Base-by-base conservation (phyloP, 2,888 invertebrate species). In the Euspilapteryx auroguttella region DNA sequence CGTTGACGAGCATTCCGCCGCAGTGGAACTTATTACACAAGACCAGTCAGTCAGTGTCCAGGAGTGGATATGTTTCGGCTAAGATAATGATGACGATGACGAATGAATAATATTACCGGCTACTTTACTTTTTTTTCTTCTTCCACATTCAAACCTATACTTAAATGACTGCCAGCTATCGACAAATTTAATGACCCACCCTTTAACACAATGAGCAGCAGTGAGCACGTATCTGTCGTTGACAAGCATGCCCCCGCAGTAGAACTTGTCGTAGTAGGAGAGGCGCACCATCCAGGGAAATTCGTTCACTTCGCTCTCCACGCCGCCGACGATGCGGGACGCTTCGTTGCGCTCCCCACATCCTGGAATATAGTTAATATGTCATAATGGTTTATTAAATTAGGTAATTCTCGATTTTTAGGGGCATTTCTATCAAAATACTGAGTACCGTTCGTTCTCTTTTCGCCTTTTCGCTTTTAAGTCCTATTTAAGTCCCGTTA, bases 231-330 rank as follows among this genome's bases (percentile, higher is more conserved):
- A 92, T 61, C 89, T 81, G 58, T 93, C 91, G 47, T 90, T 93
- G 56, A 93, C 87, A 32, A 94, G 77, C 45, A 87, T 87, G 9
- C 88, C 91, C 3, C 91, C 93, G 45, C 93, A 93, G 61, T 93
- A 93, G 66, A 92, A 93, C 46, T 88, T 85, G 52, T 88, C 88
- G 61, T 89, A 86, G 56, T 92, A 91, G 9, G 89, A 87, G 23
- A 94, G 77, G 23, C 90, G 80, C n/a, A 82, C 89, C 73, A 91
- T 86, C 93, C 93, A 94, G 3, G 94, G 93, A 55, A 87, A 92
- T 57, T 90, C 90, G 51, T 89, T 89, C 37, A 85, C 80, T 8
- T 80, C 80, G 0, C 91, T 83, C 28, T 86, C 84, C 40, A 83
- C 81, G 2, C 93, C 93, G 3, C 91, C 91, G 2, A 91, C 85